These are phyloP conservation scores for Spinibarbus caldwelli DNA, from an alignment of 2,797 vertebrate species.

Conservation along the genomic window DNA sequence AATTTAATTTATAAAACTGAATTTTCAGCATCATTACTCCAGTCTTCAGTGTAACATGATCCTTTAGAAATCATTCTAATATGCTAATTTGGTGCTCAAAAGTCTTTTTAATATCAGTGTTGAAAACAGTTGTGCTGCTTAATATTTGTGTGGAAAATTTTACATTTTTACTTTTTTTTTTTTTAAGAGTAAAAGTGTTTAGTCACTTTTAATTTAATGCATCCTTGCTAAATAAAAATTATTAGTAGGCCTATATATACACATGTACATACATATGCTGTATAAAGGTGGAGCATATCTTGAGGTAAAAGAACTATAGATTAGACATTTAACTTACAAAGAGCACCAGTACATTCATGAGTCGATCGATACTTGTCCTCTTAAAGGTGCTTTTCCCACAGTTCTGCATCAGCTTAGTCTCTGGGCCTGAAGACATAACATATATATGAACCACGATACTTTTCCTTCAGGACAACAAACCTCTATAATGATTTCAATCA, in stretches of 20 bases:
- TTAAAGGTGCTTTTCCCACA: conserved; percentile 91
- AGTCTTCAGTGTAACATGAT: not conserved
- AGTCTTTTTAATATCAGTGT: not conserved
- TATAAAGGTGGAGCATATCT: not conserved
- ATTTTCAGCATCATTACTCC: not conserved
- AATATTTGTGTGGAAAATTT: not conserved
- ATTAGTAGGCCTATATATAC: not conserved
- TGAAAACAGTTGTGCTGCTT: not conserved
- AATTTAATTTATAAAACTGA: not conserved
- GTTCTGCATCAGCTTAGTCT: conserved; percentile 98
- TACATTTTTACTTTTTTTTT: too few species aligned
- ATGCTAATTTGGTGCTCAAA: not conserved
- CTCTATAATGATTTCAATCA: not conserved
- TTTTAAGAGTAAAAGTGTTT: too few species aligned
- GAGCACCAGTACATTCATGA: conserved; percentile 92
- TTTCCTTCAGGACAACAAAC: not conserved
- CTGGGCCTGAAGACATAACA: conserved; percentile 82
- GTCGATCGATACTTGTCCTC: conserved; percentile 90
- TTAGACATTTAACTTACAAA: conserved; percentile 80
- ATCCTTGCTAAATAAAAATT: not conserved
- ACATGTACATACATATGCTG: not conserved
- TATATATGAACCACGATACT: conserved; percentile 15
- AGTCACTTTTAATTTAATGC: not conserved
- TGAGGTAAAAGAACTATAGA: not conserved
- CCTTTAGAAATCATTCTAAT: not conserved